Evolutionary conservation across 2,797 vertebrate species (phyloP).

Genomic region (Enteromius afrohamiltoni): DNA sequence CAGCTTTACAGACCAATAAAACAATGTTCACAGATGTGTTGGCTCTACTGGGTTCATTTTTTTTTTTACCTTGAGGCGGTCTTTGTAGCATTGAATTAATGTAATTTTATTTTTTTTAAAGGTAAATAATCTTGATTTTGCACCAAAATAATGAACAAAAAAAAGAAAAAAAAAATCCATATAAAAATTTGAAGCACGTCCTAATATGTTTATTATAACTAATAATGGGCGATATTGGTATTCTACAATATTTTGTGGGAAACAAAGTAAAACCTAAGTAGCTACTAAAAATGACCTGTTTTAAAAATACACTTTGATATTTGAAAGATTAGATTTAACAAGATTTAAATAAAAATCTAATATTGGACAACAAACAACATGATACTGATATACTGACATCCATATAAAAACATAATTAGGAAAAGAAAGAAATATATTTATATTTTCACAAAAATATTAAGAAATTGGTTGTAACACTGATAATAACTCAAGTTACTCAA

Average conservation of each 20-base stretch:
- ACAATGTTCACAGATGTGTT: slow-evolving; percentile 31
- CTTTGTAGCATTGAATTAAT: not conserved
- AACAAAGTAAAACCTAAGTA: not conserved
- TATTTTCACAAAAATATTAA: not conserved
- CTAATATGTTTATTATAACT: not conserved
- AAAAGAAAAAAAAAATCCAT: not conserved
- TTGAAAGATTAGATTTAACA: not conserved
- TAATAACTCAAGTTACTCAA: not conserved
- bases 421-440: not conserved
- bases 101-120: not conserved
- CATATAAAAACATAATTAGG: not conserved
- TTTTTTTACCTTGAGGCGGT: not conserved
- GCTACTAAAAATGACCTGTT: not conserved
- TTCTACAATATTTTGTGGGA: not conserved
- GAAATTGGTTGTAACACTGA: not conserved
- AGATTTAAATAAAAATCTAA: not conserved
- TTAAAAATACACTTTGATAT: not conserved
- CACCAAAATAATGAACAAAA: not conserved
- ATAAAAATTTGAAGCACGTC: not conserved
- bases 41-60: not conserved
- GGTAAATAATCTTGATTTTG: not conserved
- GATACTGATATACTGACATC: not conserved
- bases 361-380: not conserved
- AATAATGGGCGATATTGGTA: not conserved
- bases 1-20: slow-evolving; percentile 24